Evolutionary conservation across 2,888 invertebrate genomes (phyloP).

Genomic region (Copidosoma aretas): DNA sequence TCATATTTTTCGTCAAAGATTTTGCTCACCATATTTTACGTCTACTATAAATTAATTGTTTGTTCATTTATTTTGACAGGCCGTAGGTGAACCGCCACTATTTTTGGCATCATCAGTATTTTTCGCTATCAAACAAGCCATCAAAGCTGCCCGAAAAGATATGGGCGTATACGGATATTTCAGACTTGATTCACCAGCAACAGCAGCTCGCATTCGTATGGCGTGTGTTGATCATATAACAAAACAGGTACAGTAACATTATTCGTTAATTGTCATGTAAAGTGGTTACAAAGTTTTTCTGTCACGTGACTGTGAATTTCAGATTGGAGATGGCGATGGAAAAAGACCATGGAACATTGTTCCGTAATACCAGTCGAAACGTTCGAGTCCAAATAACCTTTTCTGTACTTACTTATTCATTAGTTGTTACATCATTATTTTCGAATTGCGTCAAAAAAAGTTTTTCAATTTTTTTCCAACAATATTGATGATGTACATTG

Average conservation of each 20-base stretch:
- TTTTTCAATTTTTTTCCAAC: no score
- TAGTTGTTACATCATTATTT: no score
- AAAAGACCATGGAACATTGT: conserved; percentile 42
- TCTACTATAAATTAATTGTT: background rate
- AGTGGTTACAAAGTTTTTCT: background rate
- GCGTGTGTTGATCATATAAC: conserved; percentile 84
- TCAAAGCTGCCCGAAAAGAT: conserved; percentile 76
- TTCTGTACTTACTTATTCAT: no score
- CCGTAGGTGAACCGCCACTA: conserved; percentile 90
- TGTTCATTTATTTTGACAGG: conserved; percentile 61
- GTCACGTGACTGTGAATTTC: conserved; percentile 10
- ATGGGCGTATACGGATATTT: conserved; percentile 69
- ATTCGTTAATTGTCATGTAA: background rate
- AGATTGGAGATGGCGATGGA: conserved; percentile 40
- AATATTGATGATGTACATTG: no score
- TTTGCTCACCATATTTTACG: no score
- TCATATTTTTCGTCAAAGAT: no score
- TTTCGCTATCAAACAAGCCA: conserved; percentile 86
- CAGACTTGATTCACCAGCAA: conserved; percentile 79
- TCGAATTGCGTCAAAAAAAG: no score
- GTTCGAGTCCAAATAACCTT: no score
- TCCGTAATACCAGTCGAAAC: conserved; percentile 25
- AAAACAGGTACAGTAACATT: conserved; percentile 66
- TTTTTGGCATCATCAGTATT: conserved; percentile 82
- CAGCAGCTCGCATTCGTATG: conserved; percentile 84